phyloP scores from a whole-genome alignment of 2,797 vertebrate species.

The Apodemus agrarius region DNA sequence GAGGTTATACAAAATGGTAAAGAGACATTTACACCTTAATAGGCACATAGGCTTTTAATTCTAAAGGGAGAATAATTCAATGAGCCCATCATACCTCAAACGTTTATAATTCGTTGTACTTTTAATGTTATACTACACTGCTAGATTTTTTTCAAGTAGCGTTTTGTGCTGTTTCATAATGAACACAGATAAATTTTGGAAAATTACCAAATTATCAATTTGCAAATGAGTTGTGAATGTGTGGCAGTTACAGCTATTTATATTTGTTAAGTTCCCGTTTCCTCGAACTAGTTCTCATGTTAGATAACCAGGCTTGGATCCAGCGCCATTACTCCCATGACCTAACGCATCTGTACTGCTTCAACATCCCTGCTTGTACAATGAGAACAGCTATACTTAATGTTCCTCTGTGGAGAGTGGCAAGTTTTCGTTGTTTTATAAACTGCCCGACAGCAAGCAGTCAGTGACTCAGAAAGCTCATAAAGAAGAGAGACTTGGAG shows the following conservation, averaged over 20 bases:
- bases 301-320: background rate
- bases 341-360: background rate
- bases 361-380: background rate
- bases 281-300: background rate
- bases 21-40: slow-evolving; percentile 10
- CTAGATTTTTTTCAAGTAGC: slow-evolving; percentile 32
- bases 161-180: background rate
- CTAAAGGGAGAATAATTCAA: slow-evolving; percentile 25
- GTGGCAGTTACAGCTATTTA: slow-evolving; percentile 15
- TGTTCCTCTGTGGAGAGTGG: background rate
- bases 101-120: slow-evolving; percentile 4
- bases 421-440: background rate
- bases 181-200: background rate
- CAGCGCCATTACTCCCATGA: background rate
- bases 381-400: background rate
- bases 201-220: slow-evolving; percentile 25
- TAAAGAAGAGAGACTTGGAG: background rate
- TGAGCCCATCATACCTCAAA: background rate
- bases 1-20: background rate
- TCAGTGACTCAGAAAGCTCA: background rate
- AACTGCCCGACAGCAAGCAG: background rate
- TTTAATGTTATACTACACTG: background rate
- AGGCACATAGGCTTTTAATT: background rate
- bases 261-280: slow-evolving; percentile 10
- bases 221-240: background rate